Evolutionary conservation across 2,113 vertebrate species (phyloP).

Genomic region (Spea bombifrons): DNA sequence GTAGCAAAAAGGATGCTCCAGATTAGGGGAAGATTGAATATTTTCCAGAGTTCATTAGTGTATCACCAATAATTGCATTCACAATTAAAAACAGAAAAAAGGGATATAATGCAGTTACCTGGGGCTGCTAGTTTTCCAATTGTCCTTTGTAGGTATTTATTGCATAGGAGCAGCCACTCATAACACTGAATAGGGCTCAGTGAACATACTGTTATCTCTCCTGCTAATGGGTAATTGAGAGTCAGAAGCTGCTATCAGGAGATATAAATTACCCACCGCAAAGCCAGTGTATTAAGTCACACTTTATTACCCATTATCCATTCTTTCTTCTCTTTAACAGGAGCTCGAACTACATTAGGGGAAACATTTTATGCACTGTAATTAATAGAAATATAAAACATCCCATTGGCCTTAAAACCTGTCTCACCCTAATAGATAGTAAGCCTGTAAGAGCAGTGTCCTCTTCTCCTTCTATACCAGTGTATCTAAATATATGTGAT

Average conservation of each 20-base stretch:
- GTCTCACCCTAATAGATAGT: neutral
- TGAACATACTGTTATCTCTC: conserved; percentile 50
- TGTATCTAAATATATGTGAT: neutral
- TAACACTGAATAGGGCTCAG: conserved; percentile 49
- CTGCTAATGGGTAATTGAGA: conserved; percentile 57
- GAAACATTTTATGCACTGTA: conserved; percentile 55
- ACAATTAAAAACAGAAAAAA: conserved; percentile 36
- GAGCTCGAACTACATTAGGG: conserved; percentile 59
- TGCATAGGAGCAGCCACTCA: conserved; percentile 29
- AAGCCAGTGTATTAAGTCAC: conserved; percentile 63
- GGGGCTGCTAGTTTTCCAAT: conserved; percentile 22
- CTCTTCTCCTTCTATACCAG: too few species aligned
- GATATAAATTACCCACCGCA: conserved; percentile 63
- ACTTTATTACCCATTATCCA: conserved; percentile 72
- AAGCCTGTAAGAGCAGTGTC: too few species aligned
- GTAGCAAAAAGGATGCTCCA: conserved; percentile 3
- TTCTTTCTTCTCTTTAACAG: conserved; percentile 52
- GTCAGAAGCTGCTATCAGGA: conserved; percentile 51
- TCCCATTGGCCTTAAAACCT: conserved; percentile 32
- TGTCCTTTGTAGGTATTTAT: conserved; percentile 40
- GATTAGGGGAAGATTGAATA: conserved; percentile 19
- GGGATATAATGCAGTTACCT: conserved; percentile 30
- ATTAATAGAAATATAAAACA: conserved; percentile 50
- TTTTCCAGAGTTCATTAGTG: conserved; percentile 30
- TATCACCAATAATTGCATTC: conserved; percentile 38